These are phyloP conservation scores for Prunella himalayana DNA, from an alignment of 2,113 vertebrate genomes.

Conservation along the genomic window DNA sequence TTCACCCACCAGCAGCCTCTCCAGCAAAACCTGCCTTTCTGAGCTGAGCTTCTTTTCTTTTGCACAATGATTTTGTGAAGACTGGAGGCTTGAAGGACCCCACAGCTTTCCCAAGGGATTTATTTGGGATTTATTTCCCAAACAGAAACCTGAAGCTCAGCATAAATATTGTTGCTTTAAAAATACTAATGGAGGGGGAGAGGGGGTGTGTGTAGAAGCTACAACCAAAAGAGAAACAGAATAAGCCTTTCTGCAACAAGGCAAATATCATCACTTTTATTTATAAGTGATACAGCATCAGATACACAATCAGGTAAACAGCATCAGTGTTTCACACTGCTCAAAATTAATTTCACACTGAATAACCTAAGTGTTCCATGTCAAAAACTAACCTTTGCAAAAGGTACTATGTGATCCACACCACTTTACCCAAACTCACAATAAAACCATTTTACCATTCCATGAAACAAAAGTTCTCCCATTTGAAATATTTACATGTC, in stretches of 20 bases:
- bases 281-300: conserved; percentile 7
- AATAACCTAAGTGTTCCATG: not conserved
- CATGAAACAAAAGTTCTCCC: not conserved
- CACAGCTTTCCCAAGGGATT: conserved; percentile 8
- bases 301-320: not conserved
- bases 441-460: not conserved
- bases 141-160: not conserved
- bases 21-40: not conserved
- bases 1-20: not conserved
- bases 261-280: not conserved
- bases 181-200: fast-evolving
- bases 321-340: not conserved
- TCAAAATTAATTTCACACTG: conserved; percentile 30
- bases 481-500: not conserved
- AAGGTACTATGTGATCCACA: not conserved
- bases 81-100: not conserved
- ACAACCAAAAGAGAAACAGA: not conserved
- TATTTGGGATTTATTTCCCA: conserved; percentile 52
- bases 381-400: not conserved
- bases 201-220: too few species aligned
- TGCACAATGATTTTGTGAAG: not conserved
- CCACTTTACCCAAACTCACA: not conserved
- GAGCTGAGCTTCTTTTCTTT: not conserved
- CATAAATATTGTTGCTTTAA: not conserved
- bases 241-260: not conserved